These are phyloP conservation scores for Leptinotarsa texana DNA, from an alignment of 1,140 invertebrate genomes.

Conservation along the genomic window DNA sequence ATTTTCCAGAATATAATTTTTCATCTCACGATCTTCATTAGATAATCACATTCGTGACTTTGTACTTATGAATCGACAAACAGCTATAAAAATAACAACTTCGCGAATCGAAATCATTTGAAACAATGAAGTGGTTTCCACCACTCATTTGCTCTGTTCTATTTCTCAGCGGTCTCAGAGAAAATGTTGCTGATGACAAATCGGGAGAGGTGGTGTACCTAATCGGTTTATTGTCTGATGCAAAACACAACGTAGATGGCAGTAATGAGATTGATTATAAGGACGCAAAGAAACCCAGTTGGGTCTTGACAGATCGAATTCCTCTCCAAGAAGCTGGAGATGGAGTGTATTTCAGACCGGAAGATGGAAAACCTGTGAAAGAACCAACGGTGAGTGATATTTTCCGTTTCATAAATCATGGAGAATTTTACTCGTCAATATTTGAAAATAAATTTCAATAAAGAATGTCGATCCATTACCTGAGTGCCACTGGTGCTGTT, in stretches of 20 bases:
- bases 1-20: neutral
- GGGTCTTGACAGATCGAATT: constrained; percentile 31
- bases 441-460: no score
- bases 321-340: constrained; percentile 31
- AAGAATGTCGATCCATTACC: no score
- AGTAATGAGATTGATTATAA: neutral
- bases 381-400: constrained; percentile 14
- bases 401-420: no score
- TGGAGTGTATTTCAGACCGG: constrained; percentile 37
- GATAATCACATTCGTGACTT: neutral
- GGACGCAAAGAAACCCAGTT: constrained; percentile 23
- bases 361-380: constrained; percentile 26
- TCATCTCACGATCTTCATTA: neutral
- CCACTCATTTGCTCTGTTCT: constrained; percentile 3
- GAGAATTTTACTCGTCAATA: no score
- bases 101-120: neutral
- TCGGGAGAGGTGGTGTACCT: constrained; percentile 35
- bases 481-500: no score
- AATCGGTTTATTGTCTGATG: constrained; percentile 31
- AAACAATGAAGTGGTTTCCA: constrained; percentile 22
- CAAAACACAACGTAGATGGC: constrained; percentile 7
- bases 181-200: neutral
- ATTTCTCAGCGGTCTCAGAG: constrained; percentile 10
- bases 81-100: constrained; percentile 14
- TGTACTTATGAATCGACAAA: neutral